Percentiles rank a stretch among this genome's conserved stretches.
Evolutionary conservation across 2,888 invertebrate genomes (phyloP).

Genomic region (Dastarcus helophoroides): DNA sequence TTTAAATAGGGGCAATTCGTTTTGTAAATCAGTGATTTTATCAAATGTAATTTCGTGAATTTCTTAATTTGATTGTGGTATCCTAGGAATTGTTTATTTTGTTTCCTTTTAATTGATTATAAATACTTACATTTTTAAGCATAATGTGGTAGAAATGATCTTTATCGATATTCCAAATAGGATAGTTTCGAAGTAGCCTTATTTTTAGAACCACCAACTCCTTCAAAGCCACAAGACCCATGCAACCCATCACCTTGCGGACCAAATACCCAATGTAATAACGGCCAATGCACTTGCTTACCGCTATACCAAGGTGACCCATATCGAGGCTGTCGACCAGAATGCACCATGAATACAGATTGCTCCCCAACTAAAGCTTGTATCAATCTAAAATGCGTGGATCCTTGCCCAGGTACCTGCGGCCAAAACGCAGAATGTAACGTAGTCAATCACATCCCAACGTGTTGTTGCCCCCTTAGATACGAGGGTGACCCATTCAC

Average conservation of each 20-base stretch:
- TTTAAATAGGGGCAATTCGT: no score
- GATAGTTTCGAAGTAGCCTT: no score
- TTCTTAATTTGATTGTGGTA: no score
- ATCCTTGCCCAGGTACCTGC: slow-evolving; percentile 71
- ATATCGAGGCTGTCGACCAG: slow-evolving; percentile 62
- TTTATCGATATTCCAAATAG: no score
- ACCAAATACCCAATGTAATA: slow-evolving; percentile 60
- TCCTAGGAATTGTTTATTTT: no score
- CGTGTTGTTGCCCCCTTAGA: slow-evolving; percentile 62
- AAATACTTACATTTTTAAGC: no score
- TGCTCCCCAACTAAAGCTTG: slow-evolving; percentile 67
- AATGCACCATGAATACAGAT: slow-evolving; percentile 70
- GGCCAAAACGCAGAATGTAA: slow-evolving; percentile 68
- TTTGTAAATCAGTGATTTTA: no score
- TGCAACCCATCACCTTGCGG: slow-evolving; percentile 71
- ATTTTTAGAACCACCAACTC: no score
- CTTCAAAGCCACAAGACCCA: slow-evolving; percentile 42
- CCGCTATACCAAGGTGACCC: slow-evolving; percentile 64
- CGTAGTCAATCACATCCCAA: slow-evolving; percentile 72
- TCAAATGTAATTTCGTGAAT: no score
- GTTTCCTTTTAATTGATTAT: no score
- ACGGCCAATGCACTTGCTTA: slow-evolving; percentile 61
- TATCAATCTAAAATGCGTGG: slow-evolving; percentile 61
- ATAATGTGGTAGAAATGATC: no score
- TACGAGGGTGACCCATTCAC: slow-evolving; percentile 71